phyloP scores from a whole-genome alignment of 2,113 vertebrate genomes.

The Tor tambroides region DNA sequence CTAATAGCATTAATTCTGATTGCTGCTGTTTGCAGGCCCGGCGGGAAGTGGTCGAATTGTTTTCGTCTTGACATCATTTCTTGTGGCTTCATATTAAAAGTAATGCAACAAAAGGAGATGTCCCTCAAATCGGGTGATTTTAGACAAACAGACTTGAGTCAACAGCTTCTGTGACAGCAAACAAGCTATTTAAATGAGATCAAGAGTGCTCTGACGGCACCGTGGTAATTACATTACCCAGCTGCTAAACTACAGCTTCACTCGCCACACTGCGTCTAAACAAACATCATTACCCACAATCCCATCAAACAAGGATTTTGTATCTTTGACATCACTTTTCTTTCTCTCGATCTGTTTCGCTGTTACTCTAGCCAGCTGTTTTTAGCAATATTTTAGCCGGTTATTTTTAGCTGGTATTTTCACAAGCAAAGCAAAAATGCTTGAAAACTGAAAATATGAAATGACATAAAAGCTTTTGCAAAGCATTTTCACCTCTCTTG shows the following conservation, averaged over 20 bases:
- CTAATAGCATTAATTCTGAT: conserved; percentile 3
- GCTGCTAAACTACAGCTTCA: conserved; percentile 39
- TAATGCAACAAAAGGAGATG: not conserved
- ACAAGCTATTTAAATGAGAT: conserved; percentile 40
- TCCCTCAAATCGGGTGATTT: not conserved
- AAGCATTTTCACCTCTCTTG: not conserved
- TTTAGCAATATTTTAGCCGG: not conserved
- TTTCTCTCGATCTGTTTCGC: not conserved
- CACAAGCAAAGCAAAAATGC: not conserved
- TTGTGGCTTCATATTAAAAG: not conserved
- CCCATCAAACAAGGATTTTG: conserved; percentile 18
- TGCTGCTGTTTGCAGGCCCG: not conserved
- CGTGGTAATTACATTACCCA: conserved; percentile 31
- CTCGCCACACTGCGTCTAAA: conserved; percentile 17
- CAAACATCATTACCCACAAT: conserved; percentile 41
- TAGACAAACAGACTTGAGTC: conserved; percentile 30
- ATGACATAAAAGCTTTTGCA: not conserved
- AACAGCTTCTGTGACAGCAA: conserved; percentile 32
- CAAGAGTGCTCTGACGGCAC: conserved; percentile 37
- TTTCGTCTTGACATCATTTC: not conserved
- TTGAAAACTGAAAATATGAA: not conserved
- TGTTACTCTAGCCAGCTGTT: not conserved
- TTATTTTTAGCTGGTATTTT: not conserved
- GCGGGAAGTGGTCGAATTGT: not conserved
- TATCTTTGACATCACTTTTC: not conserved